These are phyloP conservation scores for Bostrychus sinensis DNA, from an alignment of 2,113 vertebrate genomes.

Conservation along the genomic window DNA sequence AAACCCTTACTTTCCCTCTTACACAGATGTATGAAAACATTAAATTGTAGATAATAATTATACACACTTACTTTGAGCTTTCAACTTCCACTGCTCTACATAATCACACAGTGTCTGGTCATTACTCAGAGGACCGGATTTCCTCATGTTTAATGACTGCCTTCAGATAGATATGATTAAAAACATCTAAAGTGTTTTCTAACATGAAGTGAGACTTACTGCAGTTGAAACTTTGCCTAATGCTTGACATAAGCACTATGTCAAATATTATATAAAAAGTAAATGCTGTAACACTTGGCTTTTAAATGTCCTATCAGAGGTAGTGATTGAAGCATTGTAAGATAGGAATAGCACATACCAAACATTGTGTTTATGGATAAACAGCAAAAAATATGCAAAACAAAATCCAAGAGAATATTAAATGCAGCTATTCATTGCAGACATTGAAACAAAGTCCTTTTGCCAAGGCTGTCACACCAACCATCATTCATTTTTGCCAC, in stretches of 20 bases:
- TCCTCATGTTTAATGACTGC: constrained; percentile 30
- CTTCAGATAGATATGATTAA: no score
- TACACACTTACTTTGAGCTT: background rate
- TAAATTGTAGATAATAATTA: background rate
- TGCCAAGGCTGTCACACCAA: constrained; percentile 34
- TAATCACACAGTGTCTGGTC: constrained; percentile 63
- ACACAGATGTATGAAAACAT: constrained; percentile 12
- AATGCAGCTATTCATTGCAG: constrained; percentile 63
- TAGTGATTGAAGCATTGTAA: constrained; percentile 75
- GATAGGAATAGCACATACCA: constrained; percentile 59
- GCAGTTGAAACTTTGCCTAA: constrained; percentile 55
- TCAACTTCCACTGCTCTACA: constrained; percentile 29
- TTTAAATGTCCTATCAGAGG: constrained; percentile 69
- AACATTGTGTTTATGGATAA: constrained; percentile 38
- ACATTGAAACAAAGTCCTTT: constrained; percentile 38
- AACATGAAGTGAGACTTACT: constrained; percentile 41
- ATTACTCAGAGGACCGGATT: constrained; percentile 41
- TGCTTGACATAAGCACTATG: constrained; percentile 47
- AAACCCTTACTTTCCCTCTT: constrained; percentile 32
- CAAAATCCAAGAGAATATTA: constrained; percentile 50
- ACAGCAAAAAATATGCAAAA: no score
- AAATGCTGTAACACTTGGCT: constrained; percentile 65
- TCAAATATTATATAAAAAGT: constrained; percentile 21
- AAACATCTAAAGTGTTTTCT: constrained; percentile 33
- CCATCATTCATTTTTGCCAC: constrained; percentile 35